These are phyloP conservation scores for Doris montereyensis DNA, from an alignment of 2,888 invertebrate species.

Conservation along the genomic window DNA sequence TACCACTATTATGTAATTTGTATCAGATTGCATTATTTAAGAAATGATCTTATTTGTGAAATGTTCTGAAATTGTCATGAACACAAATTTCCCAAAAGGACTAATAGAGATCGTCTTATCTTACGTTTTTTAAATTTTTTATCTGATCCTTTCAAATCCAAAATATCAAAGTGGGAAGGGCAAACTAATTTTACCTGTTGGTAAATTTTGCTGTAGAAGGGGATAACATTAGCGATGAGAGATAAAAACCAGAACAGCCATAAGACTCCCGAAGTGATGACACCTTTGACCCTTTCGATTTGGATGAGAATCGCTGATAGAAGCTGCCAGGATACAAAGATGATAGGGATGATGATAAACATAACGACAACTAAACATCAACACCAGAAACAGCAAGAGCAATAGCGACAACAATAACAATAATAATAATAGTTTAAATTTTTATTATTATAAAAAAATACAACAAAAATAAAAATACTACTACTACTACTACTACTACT, in stretches of 20 bases:
- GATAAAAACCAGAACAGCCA: constrained; percentile 67
- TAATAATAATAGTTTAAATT: not conserved
- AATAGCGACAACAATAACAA: too few species aligned
- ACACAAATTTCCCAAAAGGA: too few species aligned
- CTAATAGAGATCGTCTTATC: too few species aligned
- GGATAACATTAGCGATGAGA: constrained; percentile 60
- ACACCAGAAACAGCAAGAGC: too few species aligned
- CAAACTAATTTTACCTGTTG: constrained; percentile 53
- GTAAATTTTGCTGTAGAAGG: constrained; percentile 63
- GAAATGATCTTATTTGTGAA: too few species aligned
- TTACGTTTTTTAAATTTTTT: too few species aligned
- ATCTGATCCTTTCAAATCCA: too few species aligned
- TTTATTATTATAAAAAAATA: not conserved
- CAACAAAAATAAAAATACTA: constrained; percentile 24
- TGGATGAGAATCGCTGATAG: constrained; percentile 61
- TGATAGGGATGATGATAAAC: not conserved
- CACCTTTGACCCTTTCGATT: constrained; percentile 63
- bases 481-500: constrained; percentile 34
- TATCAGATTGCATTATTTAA: too few species aligned
- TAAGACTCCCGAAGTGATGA: constrained; percentile 68
- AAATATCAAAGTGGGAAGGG: too few species aligned
- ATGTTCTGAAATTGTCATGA: too few species aligned
- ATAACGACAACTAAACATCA: too few species aligned
- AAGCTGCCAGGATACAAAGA: constrained; percentile 55
- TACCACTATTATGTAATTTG: too few species aligned